phyloP scores from a whole-genome alignment of 2,113 vertebrate genomes.

The Halichoerus grypus region DNA sequence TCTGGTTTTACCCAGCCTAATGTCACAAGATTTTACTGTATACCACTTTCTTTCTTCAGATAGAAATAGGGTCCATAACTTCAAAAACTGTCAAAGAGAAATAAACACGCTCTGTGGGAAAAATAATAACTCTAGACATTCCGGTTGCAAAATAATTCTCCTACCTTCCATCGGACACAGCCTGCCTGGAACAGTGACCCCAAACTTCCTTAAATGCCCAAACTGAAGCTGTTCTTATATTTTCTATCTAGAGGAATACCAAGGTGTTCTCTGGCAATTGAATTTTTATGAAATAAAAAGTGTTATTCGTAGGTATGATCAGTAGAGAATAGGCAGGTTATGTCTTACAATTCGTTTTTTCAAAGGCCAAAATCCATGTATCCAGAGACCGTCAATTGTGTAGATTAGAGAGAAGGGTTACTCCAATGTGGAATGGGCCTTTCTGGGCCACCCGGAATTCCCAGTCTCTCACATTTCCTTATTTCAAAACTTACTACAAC shows the following conservation, averaged over 20 bases:
- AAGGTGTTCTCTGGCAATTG: neutral
- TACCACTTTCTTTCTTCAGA: constrained; percentile 45
- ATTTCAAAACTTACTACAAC: neutral
- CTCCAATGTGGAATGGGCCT: neutral
- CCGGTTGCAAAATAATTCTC: neutral
- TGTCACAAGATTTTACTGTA: constrained; percentile 38
- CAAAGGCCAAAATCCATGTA: neutral
- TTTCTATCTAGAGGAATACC: neutral
- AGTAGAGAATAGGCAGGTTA: neutral
- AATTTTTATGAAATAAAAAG: constrained; percentile 38
- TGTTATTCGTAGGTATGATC: constrained; percentile 15
- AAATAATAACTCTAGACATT: constrained; percentile 42
- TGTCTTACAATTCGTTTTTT: neutral
- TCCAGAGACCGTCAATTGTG: neutral
- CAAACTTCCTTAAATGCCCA: neutral
- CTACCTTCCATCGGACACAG: neutral
- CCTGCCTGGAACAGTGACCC: neutral
- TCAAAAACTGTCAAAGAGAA: constrained; percentile 59
- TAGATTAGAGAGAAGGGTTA: neutral
- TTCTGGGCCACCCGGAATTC: neutral
- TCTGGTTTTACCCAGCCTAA: neutral
- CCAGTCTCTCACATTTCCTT: neutral
- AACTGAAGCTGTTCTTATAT: neutral
- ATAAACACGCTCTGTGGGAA: constrained; percentile 7
- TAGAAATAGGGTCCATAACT: constrained; percentile 68